Percentiles rank a stretch among this genome's conserved stretches.
Conservation (phyloP, 2,797 vertebrate species). For the Choloepus didactylus region DNA sequence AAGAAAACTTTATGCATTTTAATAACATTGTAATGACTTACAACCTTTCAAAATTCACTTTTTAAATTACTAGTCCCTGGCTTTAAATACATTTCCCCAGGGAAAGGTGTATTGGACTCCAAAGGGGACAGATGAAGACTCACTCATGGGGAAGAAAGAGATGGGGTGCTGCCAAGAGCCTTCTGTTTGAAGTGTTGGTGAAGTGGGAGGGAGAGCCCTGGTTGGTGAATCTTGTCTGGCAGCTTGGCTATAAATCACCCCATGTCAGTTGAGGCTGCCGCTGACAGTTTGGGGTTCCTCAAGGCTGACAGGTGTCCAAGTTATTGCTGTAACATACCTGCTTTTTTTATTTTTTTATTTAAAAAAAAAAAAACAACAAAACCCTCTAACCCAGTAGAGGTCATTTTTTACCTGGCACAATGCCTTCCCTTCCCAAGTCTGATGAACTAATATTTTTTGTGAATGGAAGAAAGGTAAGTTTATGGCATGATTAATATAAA, state of each 20-base stretch:
- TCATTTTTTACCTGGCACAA: background rate
- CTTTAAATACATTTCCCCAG: background rate
- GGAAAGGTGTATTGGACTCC: background rate
- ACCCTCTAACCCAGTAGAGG: background rate
- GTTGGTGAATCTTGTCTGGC: background rate
- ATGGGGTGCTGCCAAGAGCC: background rate
- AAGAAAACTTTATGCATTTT: background rate
- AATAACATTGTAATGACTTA: background rate
- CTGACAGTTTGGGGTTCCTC: background rate
- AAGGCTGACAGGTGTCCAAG: background rate
- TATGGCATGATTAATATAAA: background rate
- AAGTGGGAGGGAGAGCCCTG: rapidly evolving
- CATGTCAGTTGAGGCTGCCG: background rate
- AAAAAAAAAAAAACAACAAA: background rate
- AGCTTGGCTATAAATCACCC: constrained; percentile 32
- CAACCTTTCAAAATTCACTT: background rate
- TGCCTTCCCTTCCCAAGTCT: constrained; percentile 65
- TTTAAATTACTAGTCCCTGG: background rate
- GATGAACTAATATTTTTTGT: constrained; percentile 85
- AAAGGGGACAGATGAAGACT: background rate
- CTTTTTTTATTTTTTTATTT: background rate
- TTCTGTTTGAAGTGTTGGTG: background rate
- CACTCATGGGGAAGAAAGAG: background rate
- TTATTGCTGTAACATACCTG: background rate
- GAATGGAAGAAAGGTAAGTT: constrained; percentile 85